These are phyloP conservation scores for Malthinus seriepunctatus DNA, from an alignment of 2,888 invertebrate genomes.

Conservation along the genomic window DNA sequence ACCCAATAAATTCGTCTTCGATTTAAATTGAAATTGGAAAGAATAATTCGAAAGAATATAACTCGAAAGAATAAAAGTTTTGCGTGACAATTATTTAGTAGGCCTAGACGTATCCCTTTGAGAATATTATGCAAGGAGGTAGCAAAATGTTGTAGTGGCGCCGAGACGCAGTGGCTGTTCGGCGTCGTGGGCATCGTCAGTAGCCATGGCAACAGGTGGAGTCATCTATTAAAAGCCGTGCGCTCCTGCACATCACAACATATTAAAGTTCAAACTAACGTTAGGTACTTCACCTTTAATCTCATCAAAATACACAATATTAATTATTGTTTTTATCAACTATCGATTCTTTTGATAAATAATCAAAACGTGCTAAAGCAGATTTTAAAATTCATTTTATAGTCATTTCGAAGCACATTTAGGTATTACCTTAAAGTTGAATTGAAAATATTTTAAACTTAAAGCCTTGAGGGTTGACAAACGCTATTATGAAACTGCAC, in stretches of 20 bases:
- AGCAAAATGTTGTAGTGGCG: conserved; percentile 20
- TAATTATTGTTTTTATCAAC: neutral
- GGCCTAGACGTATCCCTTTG: too few relatives aligned
- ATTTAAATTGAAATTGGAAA: too few relatives aligned
- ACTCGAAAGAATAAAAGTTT: too few relatives aligned
- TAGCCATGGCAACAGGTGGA: conserved; percentile 22
- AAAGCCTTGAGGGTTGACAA: neutral
- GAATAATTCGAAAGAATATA: too few relatives aligned
- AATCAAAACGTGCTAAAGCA: too few relatives aligned
- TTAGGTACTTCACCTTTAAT: conserved; percentile 7
- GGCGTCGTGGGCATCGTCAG: conserved; percentile 18
- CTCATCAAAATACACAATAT: conserved; percentile 8
- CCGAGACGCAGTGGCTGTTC: conserved; percentile 19
- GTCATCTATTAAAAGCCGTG: conserved; percentile 17
- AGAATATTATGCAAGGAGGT: neutral
- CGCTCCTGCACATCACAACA: conserved; percentile 16
- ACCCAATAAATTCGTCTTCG: too few relatives aligned
- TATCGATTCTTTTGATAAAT: neutral
- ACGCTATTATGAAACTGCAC: conserved; percentile 4
- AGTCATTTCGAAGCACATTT: neutral
- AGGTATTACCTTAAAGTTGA: neutral
- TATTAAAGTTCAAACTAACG: conserved; percentile 12
- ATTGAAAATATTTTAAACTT: conserved; percentile 6
- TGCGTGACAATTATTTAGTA: too few relatives aligned
- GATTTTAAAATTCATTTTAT: conserved; percentile 2